Evolutionary conservation across 1,140 invertebrate species (phyloP).

Genomic region (Bombus superbus): DNA sequence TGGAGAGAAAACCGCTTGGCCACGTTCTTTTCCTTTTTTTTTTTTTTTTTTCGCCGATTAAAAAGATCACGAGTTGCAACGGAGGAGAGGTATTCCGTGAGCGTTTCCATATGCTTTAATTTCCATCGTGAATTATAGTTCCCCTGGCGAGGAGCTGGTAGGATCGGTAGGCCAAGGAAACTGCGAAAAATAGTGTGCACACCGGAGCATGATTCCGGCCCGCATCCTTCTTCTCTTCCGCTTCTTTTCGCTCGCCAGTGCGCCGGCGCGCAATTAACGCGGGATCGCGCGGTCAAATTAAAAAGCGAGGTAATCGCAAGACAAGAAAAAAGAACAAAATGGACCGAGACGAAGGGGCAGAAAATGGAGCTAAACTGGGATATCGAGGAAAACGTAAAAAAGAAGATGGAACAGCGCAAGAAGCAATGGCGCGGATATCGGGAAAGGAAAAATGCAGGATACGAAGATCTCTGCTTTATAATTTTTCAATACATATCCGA

Average conservation of each 20-base stretch:
- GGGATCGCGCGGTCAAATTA: slow-evolving; percentile 17
- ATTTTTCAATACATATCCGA: background rate
- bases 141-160: slow-evolving; percentile 12
- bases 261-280: slow-evolving; percentile 46
- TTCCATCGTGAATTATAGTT: slow-evolving; percentile 34
- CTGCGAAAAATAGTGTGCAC: slow-evolving; percentile 73
- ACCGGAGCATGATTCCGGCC: slow-evolving; percentile 74
- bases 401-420: background rate
- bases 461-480: background rate
- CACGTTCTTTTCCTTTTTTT: too few relatives aligned
- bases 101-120: slow-evolving; percentile 34
- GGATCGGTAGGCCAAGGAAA: slow-evolving; percentile 67
- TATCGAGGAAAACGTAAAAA: background rate
- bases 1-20: background rate
- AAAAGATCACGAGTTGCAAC: background rate
- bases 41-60: background rate
- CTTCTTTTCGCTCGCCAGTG: background rate
- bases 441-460: background rate
- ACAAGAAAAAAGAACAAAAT: background rate
- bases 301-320: background rate
- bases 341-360: background rate
- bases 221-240: slow-evolving; percentile 11
- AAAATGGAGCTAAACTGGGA: background rate
- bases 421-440: background rate
- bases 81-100: background rate